Base-by-base conservation (phyloP, 1,140 invertebrate species). In the Berghia stephanieae region DNA sequence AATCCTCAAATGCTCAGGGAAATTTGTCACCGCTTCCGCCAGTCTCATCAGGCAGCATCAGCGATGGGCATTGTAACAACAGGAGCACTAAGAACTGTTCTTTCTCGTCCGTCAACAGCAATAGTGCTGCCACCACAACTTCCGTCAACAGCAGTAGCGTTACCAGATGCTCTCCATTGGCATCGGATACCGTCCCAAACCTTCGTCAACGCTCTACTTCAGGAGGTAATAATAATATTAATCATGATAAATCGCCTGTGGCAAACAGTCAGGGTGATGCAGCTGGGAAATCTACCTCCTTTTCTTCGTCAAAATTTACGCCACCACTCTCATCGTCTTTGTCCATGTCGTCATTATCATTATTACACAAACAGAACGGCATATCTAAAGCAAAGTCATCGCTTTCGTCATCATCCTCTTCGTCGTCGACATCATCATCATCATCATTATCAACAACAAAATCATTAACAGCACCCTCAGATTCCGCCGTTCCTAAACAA, bases 151-250 rank as follows among this genome's bases (percentile, higher is more conserved):
- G 49, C 16, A 63, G 16, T 42, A 75, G 21, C 57, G 21, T 24
- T 38, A 43, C 72, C 72, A 60, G 49, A 63, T 24, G 6, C 52
- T n/a, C n/a, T n/a, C n/a, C n/a, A n/a, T n/a, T n/a, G n/a, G n/a
- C n/a, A n/a, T n/a, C n/a, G n/a, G n/a, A n/a, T 60, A 63, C 52
- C 52, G 72, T 75, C 72, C 70, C 38, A 1, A 72, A 49, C n/a
- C 46, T 72, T 34, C 72, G 72, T n/a, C 72, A 75, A 24, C 24
- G 72, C 36, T 44, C 52, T 38, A 27, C 10, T 49, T 55, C 40
- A 24, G 55, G 72, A 36, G 27, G 27, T 49, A 70, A 24, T 42
- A 10, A 60, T 38, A 60, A 0, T 63, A 63, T n/a, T 63, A 52
- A 18, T 75, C 42, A 43, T 75, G 52, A n/a, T 57, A 34, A 27